Evolutionary conservation across 2,797 vertebrate species (phyloP), one percentile per base, ranked within the genome.

Genomic region (Varecia variegata): DNA sequence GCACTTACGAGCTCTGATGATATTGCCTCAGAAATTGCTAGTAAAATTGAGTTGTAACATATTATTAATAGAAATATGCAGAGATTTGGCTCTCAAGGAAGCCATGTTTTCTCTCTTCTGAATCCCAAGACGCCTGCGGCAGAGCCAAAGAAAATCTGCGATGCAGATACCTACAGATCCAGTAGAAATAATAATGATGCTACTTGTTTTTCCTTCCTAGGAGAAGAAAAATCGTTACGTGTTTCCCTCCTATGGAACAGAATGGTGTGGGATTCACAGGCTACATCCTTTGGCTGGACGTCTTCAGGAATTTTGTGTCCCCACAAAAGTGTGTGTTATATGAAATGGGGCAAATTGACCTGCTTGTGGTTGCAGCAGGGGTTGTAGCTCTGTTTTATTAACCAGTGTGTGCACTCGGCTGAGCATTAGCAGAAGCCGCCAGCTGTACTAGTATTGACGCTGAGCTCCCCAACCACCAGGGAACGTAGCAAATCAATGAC

Each of bases 331-430:
- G 14, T 54, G 30, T 54, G 14, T 97, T 98, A 93, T 60, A 93
- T 97, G 97, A 98, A 97, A 96, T 25, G 32, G 40, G 81, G 97
- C 95, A 60, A 88, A 80, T 65, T 90, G 89, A 91, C 93, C 96
- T 93, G 89, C 96, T 93, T 95, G 43, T 56, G 50, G 93, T 91
- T 97, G 81, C 76, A 18, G 1, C 47, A 91, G 52, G 52, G 70
- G 94, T 96, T 89, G 77, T 95, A 96, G 88, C 74, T 97, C 98
- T 98, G 96, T 97, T 98, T 98, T 95, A 97, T 96, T 98, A 98
- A 98, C 96, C 96, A 97, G 88, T 97, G 92, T 97, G 91, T 97
- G 92, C 89, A 71, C 85, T 98, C 93, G 92, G 89, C 56, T 94
- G 85, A 96, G 87, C 88, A 97, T 98, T 97, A 98, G 85, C 76